phyloP scores from a whole-genome alignment of 2,113 vertebrate genomes.

The Serinus canaria region DNA sequence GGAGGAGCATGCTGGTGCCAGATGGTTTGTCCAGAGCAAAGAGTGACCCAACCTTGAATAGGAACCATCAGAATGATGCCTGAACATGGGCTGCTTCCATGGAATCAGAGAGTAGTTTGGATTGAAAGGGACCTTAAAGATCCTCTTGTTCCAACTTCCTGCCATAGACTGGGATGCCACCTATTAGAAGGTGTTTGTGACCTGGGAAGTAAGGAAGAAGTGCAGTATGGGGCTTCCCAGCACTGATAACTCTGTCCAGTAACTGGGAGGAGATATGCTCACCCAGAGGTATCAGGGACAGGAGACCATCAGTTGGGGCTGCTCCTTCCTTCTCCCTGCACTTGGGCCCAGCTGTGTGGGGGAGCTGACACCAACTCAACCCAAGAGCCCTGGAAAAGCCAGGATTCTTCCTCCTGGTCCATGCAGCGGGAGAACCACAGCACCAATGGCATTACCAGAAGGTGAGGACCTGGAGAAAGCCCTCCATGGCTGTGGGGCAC shows the following conservation, averaged over 20 bases:
- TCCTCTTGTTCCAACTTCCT: background rate
- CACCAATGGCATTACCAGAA: background rate
- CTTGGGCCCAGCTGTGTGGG: background rate
- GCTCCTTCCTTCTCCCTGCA: background rate
- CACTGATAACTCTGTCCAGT: background rate
- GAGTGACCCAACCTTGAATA: background rate
- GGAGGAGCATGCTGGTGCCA: background rate
- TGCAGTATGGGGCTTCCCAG: rapidly evolving
- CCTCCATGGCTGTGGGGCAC: background rate
- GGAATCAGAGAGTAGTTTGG: background rate
- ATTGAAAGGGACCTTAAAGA: background rate
- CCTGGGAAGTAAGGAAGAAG: background rate
- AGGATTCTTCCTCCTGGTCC: background rate
- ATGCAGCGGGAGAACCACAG: background rate
- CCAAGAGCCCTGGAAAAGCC: background rate
- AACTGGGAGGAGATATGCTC: background rate
- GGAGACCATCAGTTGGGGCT: background rate
- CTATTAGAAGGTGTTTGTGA: background rate
- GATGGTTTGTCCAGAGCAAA: background rate
- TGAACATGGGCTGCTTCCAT: background rate
- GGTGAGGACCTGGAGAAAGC: background rate
- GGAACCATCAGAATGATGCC: background rate
- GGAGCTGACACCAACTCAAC: background rate
- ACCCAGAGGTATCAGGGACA: background rate
- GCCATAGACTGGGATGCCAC: background rate